Evolutionary conservation across 2,797 vertebrate species (phyloP).

Genomic region (Bovichtus variegatus): DNA sequence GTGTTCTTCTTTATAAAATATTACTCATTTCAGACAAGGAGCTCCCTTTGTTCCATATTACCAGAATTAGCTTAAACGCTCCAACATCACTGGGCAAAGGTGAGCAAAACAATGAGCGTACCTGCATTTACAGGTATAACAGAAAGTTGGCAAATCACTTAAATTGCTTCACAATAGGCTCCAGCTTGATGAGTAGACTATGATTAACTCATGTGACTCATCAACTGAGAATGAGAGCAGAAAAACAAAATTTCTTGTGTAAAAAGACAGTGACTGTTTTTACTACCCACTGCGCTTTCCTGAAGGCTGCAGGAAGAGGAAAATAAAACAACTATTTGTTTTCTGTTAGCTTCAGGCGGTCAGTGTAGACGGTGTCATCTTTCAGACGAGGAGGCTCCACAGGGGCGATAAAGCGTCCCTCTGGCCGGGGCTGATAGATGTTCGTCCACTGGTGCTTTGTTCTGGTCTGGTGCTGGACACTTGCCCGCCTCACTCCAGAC

Average conservation of each 20-base stretch:
- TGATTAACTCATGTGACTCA: constrained; percentile 73
- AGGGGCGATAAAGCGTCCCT: constrained; percentile 61
- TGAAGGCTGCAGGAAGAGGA: constrained; percentile 46
- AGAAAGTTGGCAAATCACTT: constrained; percentile 52
- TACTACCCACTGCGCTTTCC: constrained; percentile 33
- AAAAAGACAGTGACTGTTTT: constrained; percentile 43
- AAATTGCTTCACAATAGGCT: constrained; percentile 57
- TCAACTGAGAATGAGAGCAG: constrained; percentile 22
- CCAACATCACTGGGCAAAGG: background rate
- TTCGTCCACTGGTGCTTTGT: constrained; percentile 62
- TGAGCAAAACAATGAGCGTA: constrained; percentile 16
- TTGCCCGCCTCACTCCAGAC: constrained; percentile 24
- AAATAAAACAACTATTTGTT: constrained; percentile 81
- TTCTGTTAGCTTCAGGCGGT: constrained; percentile 74
- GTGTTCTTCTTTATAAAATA: constrained; percentile 16
- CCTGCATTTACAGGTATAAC: constrained; percentile 36
- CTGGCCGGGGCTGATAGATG: constrained; percentile 69
- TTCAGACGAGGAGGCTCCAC: constrained; percentile 81
- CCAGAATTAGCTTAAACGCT: background rate
- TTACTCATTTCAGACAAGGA: constrained; percentile 27
- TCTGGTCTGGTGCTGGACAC: constrained; percentile 58
- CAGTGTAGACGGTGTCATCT: constrained; percentile 75
- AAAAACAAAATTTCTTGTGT: constrained; percentile 58
- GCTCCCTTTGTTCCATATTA: constrained; percentile 24
- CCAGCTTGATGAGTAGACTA: constrained; percentile 48